Percentiles rank a stretch among this genome's conserved stretches.
Conservation (phyloP, 2,888 invertebrate species). For the Standfussiana lucernea region DNA sequence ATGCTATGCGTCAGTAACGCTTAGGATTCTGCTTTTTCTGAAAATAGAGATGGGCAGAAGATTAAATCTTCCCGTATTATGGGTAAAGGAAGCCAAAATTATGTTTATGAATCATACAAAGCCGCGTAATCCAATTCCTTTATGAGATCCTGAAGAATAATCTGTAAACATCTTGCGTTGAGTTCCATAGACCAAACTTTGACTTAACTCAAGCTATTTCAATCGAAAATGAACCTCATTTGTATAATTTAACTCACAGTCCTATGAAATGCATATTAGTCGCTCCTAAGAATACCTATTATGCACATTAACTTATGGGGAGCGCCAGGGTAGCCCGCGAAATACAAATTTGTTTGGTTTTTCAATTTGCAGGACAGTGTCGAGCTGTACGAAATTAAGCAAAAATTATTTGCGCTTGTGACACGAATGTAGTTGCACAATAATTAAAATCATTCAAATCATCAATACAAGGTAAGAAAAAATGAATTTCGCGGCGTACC, state of each 20-base stretch:
- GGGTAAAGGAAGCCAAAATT: background rate
- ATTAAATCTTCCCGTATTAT: constrained; percentile 11
- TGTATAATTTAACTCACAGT: background rate
- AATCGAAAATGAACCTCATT: background rate
- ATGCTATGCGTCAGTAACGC: constrained; percentile 35
- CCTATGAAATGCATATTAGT: background rate
- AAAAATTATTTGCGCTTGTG: no score
- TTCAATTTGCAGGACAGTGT: no score
- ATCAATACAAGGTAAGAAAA: no score
- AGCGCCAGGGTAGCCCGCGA: no score
- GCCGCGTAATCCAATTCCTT: background rate
- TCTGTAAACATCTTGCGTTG: background rate
- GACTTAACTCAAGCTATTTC: background rate
- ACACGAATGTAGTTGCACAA: no score
- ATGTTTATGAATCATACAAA: background rate
- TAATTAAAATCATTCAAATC: no score
- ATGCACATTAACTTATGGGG: background rate
- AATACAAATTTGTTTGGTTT: no score
- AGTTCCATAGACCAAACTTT: background rate
- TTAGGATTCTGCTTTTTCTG: constrained; percentile 53
- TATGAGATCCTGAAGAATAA: background rate
- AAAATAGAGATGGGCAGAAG: constrained; percentile 41
- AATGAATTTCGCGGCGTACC: no score
- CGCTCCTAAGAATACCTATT: background rate
- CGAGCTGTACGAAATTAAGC: no score